Percentiles rank a stretch among this genome's conserved stretches.
phyloP scores from a whole-genome alignment of 1,140 invertebrate genomes.

The Macrotrachela quadricornifera region DNA sequence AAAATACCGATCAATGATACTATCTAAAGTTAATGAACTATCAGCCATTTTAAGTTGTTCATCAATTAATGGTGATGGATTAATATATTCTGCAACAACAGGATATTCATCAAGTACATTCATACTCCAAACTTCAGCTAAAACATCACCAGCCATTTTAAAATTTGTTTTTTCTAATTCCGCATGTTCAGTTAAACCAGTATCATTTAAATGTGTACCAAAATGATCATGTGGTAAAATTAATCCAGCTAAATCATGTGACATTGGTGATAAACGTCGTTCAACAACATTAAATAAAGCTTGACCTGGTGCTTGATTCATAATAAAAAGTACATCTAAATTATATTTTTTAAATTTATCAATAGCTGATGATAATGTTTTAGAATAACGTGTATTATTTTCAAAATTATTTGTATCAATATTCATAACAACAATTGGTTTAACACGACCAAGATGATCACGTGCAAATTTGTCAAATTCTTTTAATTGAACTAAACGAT shows the following conservation, averaged over 20 bases:
- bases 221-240: constrained; percentile 24
- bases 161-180: constrained; percentile 23
- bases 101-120: constrained; percentile 13
- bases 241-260: constrained; percentile 20
- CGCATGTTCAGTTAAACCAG: constrained; percentile 18
- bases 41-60: too few relatives aligned
- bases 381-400: constrained; percentile 22
- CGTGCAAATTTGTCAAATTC: too few relatives aligned
- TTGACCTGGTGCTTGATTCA: constrained; percentile 27
- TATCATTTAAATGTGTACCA: constrained; percentile 23
- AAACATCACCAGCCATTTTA: constrained; percentile 14
- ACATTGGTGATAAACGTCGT: constrained; percentile 26
- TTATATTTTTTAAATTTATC: constrained; percentile 21
- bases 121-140: constrained; percentile 19
- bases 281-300: constrained; percentile 22
- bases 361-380: constrained; percentile 20
- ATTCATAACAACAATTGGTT: constrained; percentile 25
- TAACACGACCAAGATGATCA: constrained; percentile 11
- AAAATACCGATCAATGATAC: too few relatives aligned
- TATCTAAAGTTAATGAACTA: too few relatives aligned
- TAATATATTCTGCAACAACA: constrained; percentile 18
- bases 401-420: constrained; percentile 27
- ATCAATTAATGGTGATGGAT: neutral
- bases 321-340: constrained; percentile 28
- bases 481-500: too few relatives aligned